Conservation (phyloP, 2,797 vertebrate genomes). For the Saxicola maurus region DNA sequence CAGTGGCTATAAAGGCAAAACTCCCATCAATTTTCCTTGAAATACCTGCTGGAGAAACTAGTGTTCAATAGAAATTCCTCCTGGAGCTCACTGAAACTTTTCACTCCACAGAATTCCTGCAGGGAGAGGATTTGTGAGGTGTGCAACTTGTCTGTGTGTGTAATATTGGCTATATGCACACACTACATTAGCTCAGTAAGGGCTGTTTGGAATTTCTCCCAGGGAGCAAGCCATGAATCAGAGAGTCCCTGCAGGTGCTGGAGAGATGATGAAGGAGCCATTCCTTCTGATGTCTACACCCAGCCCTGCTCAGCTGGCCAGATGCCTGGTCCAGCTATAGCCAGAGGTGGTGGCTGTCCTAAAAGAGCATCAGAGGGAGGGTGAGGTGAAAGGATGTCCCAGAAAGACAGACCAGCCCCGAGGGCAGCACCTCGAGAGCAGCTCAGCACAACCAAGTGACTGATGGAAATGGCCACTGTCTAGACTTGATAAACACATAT, state of each 20-base stretch:
- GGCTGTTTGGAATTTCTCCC: background rate
- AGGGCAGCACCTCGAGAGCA: background rate
- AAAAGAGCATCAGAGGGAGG: background rate
- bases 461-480: background rate
- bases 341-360: background rate
- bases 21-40: slow-evolving; percentile 1
- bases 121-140: background rate
- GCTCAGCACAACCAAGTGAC: background rate
- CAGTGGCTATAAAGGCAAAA: slow-evolving; percentile 9
- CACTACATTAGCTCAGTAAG: background rate
- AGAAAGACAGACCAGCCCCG: background rate
- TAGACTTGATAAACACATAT: background rate
- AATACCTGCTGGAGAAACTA: background rate
- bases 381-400: background rate
- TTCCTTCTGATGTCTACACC: background rate
- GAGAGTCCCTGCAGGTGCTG: background rate
- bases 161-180: background rate
- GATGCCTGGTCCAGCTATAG: background rate
- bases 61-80: background rate
- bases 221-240: background rate
- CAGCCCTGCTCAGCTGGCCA: background rate
- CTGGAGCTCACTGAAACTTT: slow-evolving; percentile 1
- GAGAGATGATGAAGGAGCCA: background rate
- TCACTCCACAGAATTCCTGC: background rate
- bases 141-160: background rate